Conservation (phyloP, 2,113 vertebrate species). For the Tachuris rubrigastra region DNA sequence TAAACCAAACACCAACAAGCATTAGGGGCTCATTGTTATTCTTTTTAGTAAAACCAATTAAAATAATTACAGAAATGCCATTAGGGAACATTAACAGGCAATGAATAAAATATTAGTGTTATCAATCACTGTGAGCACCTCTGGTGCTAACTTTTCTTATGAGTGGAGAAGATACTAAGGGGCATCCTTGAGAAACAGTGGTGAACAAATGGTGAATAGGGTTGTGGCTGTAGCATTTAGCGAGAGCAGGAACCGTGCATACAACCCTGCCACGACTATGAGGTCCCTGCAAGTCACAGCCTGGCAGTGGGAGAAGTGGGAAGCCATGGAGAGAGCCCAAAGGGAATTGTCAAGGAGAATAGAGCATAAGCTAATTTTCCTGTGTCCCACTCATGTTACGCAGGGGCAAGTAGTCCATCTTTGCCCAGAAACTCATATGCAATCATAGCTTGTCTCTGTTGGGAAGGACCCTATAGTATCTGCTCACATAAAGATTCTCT, state of each 20-base stretch:
- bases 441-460: neutral
- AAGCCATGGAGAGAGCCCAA: neutral
- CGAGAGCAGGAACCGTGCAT: neutral
- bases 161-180: neutral
- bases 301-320: neutral
- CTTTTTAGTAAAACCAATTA: conserved; percentile 35
- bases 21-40: neutral
- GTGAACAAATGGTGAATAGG: neutral
- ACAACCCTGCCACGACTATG: accelerated
- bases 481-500: neutral
- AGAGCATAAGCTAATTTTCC: neutral
- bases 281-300: neutral
- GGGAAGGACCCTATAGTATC: neutral
- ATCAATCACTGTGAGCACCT: neutral
- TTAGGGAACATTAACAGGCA: neutral
- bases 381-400: neutral
- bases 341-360: neutral
- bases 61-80: conserved; percentile 10
- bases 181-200: neutral
- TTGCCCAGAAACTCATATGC: neutral
- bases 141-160: neutral
- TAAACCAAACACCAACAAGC: conserved; percentile 18
- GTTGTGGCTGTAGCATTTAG: neutral
- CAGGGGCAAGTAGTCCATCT: neutral
- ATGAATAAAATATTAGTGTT: neutral